phyloP scores from a whole-genome alignment of 53 echinoderm and acorn worm genomes.

The Echinometra lucunter region DNA sequence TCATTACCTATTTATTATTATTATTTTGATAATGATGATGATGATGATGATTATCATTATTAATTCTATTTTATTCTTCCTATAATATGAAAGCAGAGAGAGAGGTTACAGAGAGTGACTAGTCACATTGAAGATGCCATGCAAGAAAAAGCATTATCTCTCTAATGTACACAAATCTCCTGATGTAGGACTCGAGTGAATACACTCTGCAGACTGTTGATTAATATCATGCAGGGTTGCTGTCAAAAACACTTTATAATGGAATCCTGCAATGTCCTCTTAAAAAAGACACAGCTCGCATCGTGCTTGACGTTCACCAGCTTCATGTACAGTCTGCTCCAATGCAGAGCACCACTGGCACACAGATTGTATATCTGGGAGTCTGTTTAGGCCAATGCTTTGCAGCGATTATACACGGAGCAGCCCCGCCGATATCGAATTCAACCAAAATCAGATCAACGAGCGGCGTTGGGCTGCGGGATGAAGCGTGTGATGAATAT shows the following conservation, averaged over 20 bases:
- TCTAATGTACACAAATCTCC: not conserved
- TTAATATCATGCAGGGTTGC: constrained; percentile 40
- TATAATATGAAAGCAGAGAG: not conserved
- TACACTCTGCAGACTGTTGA: constrained; percentile 26
- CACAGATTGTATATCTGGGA: constrained; percentile 12
- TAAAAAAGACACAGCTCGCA: constrained; percentile 1
- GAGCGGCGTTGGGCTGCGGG: not conserved
- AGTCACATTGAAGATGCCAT: not conserved
- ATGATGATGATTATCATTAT: too few species aligned
- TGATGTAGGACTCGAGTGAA: not conserved
- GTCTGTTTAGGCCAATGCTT: constrained; percentile 5
- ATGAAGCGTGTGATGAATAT: constrained; percentile 34
- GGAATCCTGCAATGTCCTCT: constrained; percentile 5
- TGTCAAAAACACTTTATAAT: constrained; percentile 11
- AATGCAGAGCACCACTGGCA: not conserved
- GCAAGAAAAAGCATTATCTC: not conserved
- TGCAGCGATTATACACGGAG: constrained; percentile 17
- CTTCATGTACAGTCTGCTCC: not conserved
- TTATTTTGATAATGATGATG: too few species aligned
- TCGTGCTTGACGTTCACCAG: too few species aligned
- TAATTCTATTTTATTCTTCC: not conserved
- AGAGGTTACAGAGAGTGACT: not conserved
- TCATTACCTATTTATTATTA: too few species aligned
- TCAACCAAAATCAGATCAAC: constrained; percentile 26
- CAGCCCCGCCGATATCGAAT: not conserved